phyloP scores from a whole-genome alignment of 2,113 vertebrate species.

The Ictalurus punctatus region DNA sequence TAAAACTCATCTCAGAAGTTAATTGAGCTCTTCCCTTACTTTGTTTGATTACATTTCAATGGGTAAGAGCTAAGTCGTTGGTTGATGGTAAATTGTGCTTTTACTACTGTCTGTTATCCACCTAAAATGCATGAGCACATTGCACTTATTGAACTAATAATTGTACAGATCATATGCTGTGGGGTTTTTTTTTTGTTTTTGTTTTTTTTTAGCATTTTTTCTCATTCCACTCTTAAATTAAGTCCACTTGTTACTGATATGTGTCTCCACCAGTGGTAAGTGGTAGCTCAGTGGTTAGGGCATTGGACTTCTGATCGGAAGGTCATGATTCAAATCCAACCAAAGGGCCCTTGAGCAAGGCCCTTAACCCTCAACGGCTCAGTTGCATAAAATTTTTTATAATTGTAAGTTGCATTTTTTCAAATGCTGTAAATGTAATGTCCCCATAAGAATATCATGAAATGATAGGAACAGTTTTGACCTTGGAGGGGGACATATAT shows the following conservation, averaged over 20 bases:
- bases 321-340: too few species aligned
- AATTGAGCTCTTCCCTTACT: not conserved
- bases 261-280: not conserved
- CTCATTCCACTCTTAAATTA: not conserved
- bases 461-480: too few species aligned
- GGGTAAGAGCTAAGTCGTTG: not conserved
- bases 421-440: too few species aligned
- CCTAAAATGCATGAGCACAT: not conserved
- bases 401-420: too few species aligned
- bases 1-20: not conserved
- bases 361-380: too few species aligned
- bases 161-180: not conserved
- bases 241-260: not conserved
- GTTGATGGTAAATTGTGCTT: not conserved
- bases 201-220: not conserved
- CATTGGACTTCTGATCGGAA: too few species aligned
- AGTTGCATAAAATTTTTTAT: too few species aligned
- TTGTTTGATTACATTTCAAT: not conserved
- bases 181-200: not conserved
- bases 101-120: not conserved
- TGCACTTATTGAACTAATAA: not conserved
- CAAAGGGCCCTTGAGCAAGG: too few species aligned
- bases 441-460: too few species aligned
- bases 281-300: too few species aligned
- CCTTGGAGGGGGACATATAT: too few species aligned